Conservation (phyloP, 2,113 vertebrate species). For the Heterocephalus glaber region DNA sequence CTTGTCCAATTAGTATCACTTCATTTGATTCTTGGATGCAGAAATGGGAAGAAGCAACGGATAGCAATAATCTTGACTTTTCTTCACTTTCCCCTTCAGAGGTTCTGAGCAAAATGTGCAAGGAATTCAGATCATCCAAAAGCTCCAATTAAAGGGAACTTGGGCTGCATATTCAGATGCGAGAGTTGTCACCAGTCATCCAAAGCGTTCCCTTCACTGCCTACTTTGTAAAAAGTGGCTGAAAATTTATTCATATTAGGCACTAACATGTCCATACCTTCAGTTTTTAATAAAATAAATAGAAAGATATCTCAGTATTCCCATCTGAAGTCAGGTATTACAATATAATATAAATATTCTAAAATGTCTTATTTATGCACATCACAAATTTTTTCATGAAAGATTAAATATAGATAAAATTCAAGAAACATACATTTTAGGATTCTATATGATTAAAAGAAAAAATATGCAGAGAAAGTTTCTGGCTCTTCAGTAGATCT, state of each 20-base stretch:
- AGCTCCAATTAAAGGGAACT: slow-evolving; percentile 37
- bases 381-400: not conserved
- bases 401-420: slow-evolving; percentile 16
- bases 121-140: not conserved
- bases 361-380: not conserved
- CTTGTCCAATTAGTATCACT: not conserved
- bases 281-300: slow-evolving; percentile 38
- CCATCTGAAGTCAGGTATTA: not conserved
- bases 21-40: slow-evolving; percentile 42
- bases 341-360: not conserved
- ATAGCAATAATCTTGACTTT: slow-evolving; percentile 13
- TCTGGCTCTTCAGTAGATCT: not conserved
- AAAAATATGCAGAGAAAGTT: not conserved
- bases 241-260: not conserved
- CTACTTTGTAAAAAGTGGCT: not conserved
- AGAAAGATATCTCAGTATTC: not conserved
- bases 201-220: not conserved
- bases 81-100: slow-evolving; percentile 42
- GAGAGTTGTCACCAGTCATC: not conserved
- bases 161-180: not conserved
- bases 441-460: slow-evolving; percentile 23
- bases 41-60: slow-evolving; percentile 24
- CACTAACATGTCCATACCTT: not conserved
- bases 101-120: slow-evolving; percentile 24
- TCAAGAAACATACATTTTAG: slow-evolving; percentile 43